Evolutionary conservation across 53 echinoderm and acorn worm genomes (phyloP).

Genomic region (Patiria pectinifera): DNA sequence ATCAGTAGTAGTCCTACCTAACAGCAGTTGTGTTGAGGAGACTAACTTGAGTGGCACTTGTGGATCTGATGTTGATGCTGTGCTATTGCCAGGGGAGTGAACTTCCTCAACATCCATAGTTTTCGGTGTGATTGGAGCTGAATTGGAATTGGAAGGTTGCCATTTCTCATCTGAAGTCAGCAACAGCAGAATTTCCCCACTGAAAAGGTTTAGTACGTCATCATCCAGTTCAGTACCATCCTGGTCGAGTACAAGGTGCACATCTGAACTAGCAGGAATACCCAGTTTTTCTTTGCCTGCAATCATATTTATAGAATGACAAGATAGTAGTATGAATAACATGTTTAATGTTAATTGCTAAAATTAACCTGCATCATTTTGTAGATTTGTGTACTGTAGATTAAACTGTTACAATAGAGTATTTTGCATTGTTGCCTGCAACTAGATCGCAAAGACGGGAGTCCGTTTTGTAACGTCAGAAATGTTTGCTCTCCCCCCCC

Average conservation of each 20-base stretch:
- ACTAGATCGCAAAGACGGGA: too few relatives aligned
- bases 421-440: too few relatives aligned
- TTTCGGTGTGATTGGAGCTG: not conserved
- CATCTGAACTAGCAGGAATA: not conserved
- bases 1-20: too few relatives aligned
- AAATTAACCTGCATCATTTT: too few relatives aligned
- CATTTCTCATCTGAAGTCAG: conserved; percentile 12
- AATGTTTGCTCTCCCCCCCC: too few relatives aligned
- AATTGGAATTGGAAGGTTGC: not conserved
- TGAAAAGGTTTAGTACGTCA: conserved; percentile 12
- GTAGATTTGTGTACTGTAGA: too few relatives aligned
- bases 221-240: conserved; percentile 30
- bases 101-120: not conserved
- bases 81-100: not conserved
- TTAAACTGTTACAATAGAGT: too few relatives aligned
- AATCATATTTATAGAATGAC: not conserved
- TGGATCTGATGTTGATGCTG: conserved; percentile 5
- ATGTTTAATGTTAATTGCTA: too few relatives aligned
- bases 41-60: conserved; percentile 1
- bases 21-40: not conserved
- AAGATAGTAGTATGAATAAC: too few relatives aligned
- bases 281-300: conserved; percentile 16
- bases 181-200: conserved; percentile 25
- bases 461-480: too few relatives aligned
- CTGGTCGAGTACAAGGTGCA: conserved; percentile 10